Base-by-base conservation (phyloP, 2,797 vertebrate species). In the Poeciliopsis gracilis region DNA sequence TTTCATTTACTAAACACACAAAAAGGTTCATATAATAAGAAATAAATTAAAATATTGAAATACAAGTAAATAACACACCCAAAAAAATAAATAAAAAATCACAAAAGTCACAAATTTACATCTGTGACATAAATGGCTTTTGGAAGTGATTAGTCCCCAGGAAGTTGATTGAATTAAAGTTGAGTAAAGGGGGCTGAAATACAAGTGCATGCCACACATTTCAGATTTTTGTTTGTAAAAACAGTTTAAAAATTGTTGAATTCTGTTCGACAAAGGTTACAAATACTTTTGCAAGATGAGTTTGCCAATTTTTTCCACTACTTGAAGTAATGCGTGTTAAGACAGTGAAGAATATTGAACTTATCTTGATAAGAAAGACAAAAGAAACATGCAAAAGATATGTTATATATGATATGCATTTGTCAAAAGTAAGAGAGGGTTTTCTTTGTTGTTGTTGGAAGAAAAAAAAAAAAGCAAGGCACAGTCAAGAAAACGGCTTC, bases 401-500 rank as follows among this genome's bases (percentile, higher is more conserved):
- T 33, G 15, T 47, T 36, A 67, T 43, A 25, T n/a, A 63, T 63
- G 0, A 63, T 4, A n/a, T 69, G 38, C 4, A 67, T 67, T 25
- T 43, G 11, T 41, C 9, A 43, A 67, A 41, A 25, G 63, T 67
- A 67, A 12, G 3, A 25, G 3, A 41, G 5, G 36, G 10, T 12
- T 11, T n/a, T 25, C 4, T 38, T 41, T 69, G 59, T 3, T 47
- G 20, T 53, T 46, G 43, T 13, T 8, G 28, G 78, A 72, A 38
- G 43, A 33, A 1, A 55, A 69, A 61, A 59, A 72, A 47, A 46
- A 46, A 77, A 33, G 11, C 7, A 63, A 57, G 25, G 30, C 49
- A 77, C 28, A 71, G 70, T 83, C 78, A 73, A 81, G 28, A 28
- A 11, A 84, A 49, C 28, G 38, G 43, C 53, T 86, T 46, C 80